Conservation (phyloP, 2,797 vertebrate genomes). For the Botia kubotai region DNA sequence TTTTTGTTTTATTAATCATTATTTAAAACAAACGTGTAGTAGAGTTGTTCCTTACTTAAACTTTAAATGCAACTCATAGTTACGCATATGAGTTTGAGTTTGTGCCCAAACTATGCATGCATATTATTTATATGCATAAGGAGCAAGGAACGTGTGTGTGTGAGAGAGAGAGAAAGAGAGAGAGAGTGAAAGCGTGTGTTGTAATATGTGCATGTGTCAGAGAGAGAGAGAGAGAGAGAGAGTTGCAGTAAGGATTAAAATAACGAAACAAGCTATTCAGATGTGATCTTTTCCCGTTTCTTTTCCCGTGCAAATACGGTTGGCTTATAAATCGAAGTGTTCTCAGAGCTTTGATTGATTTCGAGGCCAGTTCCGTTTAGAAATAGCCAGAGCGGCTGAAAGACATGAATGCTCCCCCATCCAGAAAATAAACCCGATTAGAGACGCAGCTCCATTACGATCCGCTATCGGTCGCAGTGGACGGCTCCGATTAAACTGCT, state of each 20-base stretch:
- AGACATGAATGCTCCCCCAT: slow-evolving; percentile 78
- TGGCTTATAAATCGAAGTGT: slow-evolving; percentile 54
- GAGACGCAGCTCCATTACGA: slow-evolving; percentile 61
- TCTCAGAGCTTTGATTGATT: slow-evolving; percentile 58
- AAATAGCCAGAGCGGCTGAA: slow-evolving; percentile 75
- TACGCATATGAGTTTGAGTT: not conserved
- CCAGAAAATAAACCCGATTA: slow-evolving; percentile 83
- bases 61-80: not conserved
- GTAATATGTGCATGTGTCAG: not conserved
- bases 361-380: slow-evolving; percentile 50
- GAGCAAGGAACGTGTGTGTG: not conserved
- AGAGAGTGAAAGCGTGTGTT: slow-evolving; percentile 2
- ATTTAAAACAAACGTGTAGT: not conserved
- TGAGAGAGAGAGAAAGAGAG: slow-evolving; percentile 18
- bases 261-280: slow-evolving; percentile 40
- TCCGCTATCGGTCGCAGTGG: slow-evolving; percentile 56
- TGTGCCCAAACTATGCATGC: not conserved
- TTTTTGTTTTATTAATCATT: not conserved
- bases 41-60: too few species aligned
- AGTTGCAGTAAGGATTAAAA: slow-evolving; percentile 35
- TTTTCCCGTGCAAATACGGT: slow-evolving; percentile 21
- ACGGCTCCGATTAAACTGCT: slow-evolving; percentile 50
- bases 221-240: slow-evolving; percentile 30
- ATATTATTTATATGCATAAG: not conserved
- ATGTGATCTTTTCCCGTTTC: slow-evolving; percentile 40